Percentiles rank a stretch among this genome's conserved stretches.
Conservation (phyloP, 2,113 vertebrate species). For the Spizaetus ornatus region DNA sequence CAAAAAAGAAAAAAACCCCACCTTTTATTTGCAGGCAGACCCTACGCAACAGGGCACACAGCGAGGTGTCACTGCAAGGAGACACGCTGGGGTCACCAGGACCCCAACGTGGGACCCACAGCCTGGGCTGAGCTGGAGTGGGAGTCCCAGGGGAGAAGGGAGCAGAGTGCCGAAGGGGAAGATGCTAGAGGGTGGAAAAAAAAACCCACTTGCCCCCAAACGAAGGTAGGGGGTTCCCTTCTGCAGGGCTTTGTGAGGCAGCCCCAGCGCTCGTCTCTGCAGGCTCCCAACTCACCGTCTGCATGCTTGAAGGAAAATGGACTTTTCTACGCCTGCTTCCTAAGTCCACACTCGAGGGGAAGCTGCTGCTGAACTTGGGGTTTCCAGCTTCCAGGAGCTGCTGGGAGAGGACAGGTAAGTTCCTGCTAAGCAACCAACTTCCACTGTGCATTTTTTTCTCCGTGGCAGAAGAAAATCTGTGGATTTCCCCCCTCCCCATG, state of each 20-base stretch:
- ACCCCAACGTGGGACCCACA: background rate
- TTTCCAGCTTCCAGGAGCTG: background rate
- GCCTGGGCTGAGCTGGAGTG: background rate
- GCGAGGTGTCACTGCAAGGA: background rate
- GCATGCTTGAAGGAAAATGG: background rate
- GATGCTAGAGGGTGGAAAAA: background rate
- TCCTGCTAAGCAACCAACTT: background rate
- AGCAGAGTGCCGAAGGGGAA: background rate
- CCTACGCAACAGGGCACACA: too few species aligned
- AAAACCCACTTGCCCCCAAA: too few species aligned
- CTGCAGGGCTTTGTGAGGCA: background rate
- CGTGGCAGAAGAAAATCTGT: background rate
- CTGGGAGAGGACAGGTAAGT: background rate
- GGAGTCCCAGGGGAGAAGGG: background rate
- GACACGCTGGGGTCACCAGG: too few species aligned
- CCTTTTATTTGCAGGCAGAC: too few species aligned
- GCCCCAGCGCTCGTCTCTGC: background rate
- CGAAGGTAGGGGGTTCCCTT: background rate
- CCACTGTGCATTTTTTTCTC: too few species aligned
- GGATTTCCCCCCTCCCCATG: too few species aligned
- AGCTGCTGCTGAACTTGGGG: background rate
- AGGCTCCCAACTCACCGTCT: background rate
- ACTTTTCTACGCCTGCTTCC: background rate
- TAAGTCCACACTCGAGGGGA: rapidly evolving
- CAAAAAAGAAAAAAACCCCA: background rate